Evolutionary conservation across 2,113 vertebrate species (phyloP), one percentile per base, ranked within the genome.

Genomic region (Setophaga kirtlandii): DNA sequence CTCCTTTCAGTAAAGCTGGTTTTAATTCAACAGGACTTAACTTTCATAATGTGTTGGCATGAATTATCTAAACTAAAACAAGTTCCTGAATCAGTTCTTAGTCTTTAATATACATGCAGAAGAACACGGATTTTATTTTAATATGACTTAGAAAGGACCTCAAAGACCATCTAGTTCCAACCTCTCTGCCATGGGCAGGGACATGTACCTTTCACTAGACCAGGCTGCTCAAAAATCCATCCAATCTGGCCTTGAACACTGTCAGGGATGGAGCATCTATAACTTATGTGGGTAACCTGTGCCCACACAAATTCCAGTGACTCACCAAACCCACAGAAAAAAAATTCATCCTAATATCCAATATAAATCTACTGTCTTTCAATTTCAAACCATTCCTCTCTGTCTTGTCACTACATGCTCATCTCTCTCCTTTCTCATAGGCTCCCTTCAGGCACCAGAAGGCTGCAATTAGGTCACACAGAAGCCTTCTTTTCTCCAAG

Each of bases 261-360:
- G 7, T 11, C 55, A 62, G 17, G 63, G 17, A 31, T 22, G 17
- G 12, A 21, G 1, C 4, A 35, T 13, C 6, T 15, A 19, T 28
- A 55, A 12, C 9, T 47, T 76, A 5, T 27, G 4, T 12, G 16
- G 24, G n/a, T 3, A 41, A 31, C 13, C 3, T 39, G 9, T 30
- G 27, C 28, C 27, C 27, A 18, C 50, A 30, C 30, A 30, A 52
- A 6, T 47, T 30, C 41, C 47, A 35, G 21, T 15, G 3, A 1
- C 10, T 62, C 1, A 3, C 8, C 1, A 31, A 5, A 9, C 1
- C 2, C 41, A 35, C 10, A 42, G 35, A 8, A 55, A 60, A 60
- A 23, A 13, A 23, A 4, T 22, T 55, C 18, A 11, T 62, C 21
- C 30, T 49, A 19, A 41, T 49, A 69, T 27, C 21, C 41, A 13